A percentile compares a stretch with the other conserved stretches of the same genome.
phyloP scores from a whole-genome alignment of 2,888 invertebrate species.

The Ischnus inquisitorius region DNA sequence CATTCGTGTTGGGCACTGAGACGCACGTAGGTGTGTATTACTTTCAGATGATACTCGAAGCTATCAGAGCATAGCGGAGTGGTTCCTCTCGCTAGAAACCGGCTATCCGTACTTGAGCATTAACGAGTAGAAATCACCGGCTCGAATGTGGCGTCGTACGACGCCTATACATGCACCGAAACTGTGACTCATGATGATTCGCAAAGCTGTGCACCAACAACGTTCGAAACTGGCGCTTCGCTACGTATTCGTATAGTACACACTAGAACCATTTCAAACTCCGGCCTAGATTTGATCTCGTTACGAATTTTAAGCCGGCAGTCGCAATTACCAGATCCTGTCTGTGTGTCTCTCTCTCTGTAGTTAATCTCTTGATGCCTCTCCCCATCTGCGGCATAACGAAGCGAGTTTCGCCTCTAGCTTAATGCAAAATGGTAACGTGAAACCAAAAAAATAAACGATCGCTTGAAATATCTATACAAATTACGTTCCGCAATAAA shows the following conservation, averaged over 20 bases:
- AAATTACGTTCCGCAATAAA: not conserved
- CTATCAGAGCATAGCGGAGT: conserved; percentile 1
- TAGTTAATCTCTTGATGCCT: conserved; percentile 19
- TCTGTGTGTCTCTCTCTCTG: conserved; percentile 12
- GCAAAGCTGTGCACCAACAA: conserved; percentile 19
- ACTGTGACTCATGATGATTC: not conserved
- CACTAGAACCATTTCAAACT: conserved; percentile 14
- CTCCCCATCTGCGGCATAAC: conserved; percentile 14
- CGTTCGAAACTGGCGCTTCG: not conserved
- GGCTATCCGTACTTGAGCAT: conserved; percentile 30
- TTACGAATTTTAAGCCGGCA: conserved; percentile 46
- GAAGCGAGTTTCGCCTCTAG: conserved; percentile 17
- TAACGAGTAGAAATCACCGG: conserved; percentile 28
- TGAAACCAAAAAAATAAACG: conserved; percentile 2
- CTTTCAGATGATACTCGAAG: not conserved
- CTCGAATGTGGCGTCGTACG: not conserved
- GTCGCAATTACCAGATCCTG: conserved; percentile 20
- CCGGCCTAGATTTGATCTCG: conserved; percentile 43
- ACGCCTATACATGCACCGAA: not conserved
- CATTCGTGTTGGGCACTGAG: not conserved
- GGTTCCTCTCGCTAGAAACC: conserved; percentile 4
- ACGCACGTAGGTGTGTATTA: not conserved
- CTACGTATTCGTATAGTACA: not conserved
- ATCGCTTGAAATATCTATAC: conserved; percentile 1
- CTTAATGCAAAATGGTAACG: conserved; percentile 18